phyloP scores from a whole-genome alignment of 2,113 vertebrate species.

The Pachyramphus minor region DNA sequence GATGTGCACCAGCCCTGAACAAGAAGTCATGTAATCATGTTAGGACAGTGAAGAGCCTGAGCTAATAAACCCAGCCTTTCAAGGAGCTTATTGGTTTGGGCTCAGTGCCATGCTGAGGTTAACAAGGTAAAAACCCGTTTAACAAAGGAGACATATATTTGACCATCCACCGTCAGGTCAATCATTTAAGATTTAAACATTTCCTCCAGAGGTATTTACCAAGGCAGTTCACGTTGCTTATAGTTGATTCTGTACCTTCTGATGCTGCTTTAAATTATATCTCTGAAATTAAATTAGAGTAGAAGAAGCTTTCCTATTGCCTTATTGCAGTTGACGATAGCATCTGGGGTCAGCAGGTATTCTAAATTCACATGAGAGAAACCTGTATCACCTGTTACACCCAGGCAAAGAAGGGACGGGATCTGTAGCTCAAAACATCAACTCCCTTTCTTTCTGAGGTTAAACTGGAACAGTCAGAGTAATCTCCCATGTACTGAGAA shows the following conservation, averaged over 20 bases:
- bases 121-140: conserved; percentile 57
- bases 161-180: conserved; percentile 31
- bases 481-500: background rate
- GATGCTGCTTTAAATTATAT: conserved; percentile 20
- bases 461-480: background rate
- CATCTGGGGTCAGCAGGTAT: background rate
- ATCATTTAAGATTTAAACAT: conserved; percentile 44
- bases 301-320: background rate
- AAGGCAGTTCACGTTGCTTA: background rate
- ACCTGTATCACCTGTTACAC: background rate
- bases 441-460: background rate
- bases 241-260: background rate
- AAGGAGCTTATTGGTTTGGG: conserved; percentile 59
- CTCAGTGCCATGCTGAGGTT: conserved; percentile 43
- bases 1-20: conserved; percentile 17
- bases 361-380: background rate
- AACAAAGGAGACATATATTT: conserved; percentile 37
- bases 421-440: background rate
- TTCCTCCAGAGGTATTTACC: conserved; percentile 52
- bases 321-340: background rate
- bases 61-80: conserved; percentile 43
- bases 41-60: background rate
- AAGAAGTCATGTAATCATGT: conserved; percentile 22
- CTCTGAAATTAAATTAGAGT: conserved; percentile 26
- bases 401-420: background rate